These are phyloP conservation scores for Neosalanx taihuensis DNA, from an alignment of 2,797 vertebrate genomes.

Conservation along the genomic window DNA sequence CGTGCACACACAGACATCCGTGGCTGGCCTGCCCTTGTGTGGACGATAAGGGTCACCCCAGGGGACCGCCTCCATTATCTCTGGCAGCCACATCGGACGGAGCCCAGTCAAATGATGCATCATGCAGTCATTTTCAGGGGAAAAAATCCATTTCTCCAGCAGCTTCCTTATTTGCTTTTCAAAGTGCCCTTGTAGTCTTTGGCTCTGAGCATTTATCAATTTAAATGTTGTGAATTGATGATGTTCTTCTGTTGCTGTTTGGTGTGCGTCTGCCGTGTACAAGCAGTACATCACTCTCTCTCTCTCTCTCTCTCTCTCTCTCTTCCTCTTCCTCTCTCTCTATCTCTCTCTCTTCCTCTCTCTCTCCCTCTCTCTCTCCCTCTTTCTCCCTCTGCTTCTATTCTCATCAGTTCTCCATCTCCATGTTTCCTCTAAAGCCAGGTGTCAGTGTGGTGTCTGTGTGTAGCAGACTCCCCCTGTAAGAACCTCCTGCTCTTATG, in stretches of 20 bases:
- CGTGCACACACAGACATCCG: constrained; percentile 84
- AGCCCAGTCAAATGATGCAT: constrained; percentile 91
- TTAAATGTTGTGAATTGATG: constrained; percentile 94
- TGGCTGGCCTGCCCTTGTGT: constrained; percentile 77
- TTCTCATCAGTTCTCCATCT: not conserved
- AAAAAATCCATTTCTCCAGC: constrained; percentile 85
- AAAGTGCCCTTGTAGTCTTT: constrained; percentile 92
- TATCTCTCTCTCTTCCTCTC: constrained; percentile 26
- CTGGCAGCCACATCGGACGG: constrained; percentile 93
- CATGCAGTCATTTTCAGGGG: constrained; percentile 88
- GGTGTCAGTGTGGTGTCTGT: constrained; percentile 4
- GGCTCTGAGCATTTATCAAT: constrained; percentile 89
- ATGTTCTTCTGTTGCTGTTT: constrained; percentile 65
- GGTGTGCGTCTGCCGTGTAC: constrained; percentile 72
- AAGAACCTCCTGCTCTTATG: not conserved
- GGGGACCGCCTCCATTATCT: constrained; percentile 92
- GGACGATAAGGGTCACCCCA: constrained; percentile 90
- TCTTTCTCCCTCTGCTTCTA: constrained; percentile 41
- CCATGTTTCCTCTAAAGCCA: not conserved
- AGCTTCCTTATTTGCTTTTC: constrained; percentile 91
- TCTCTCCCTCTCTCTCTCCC: constrained; percentile 60
- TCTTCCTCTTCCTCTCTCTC: constrained; percentile 58
- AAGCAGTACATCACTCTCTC: constrained; percentile 77
- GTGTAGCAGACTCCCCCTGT: constrained; percentile 4
- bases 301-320: constrained; percentile 55